Base-by-base conservation (phyloP, 1,140 invertebrate species). In the Mylabris phalerata region DNA sequence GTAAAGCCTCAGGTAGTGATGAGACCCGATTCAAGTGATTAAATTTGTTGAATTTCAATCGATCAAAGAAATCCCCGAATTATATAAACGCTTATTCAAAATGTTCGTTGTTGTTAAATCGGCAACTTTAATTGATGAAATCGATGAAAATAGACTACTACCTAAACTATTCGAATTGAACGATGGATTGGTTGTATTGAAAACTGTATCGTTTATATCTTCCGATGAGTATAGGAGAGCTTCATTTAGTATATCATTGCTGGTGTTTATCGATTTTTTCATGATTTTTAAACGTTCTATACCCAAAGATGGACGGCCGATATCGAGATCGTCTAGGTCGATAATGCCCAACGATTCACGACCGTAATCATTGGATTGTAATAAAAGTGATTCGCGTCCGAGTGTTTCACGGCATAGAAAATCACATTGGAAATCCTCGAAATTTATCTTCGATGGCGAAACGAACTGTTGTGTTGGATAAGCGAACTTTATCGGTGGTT, bases 311-410 rank as follows among this genome's bases (percentile, higher is more conserved):
- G 44, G 41, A 24, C 51, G n/a, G 7, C 50, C 55, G 42, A 46
- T 38, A 50, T 58, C 51, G n/a, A 54, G 3, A 19, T 45, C 43
- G 42, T 62, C 49, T 41, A 62, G 11, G 11, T 62, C 51, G 39
- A 62, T 19, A 32, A 62, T 58, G 6, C 60, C 60, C 39, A 62
- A 50, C 9, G 60, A 62, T 46, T 62, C 60, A 32, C 51, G 13
- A 0, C 55, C 60, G 25, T 9, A 57, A 49, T 61, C 26, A 25
- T 54, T 42, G 0, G 32, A 32, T 32, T 27, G 41, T 7, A 45
- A 45, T 46, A 54, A 45, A 24, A 52, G 7, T 4, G 51, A 54
- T 13, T 54, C 51, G 13, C 51, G 24, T 39, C 50, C 39, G 10
- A 32, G 7, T 3, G 32, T 5, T 32, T 32, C 32, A 32, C 32